Evolutionary conservation across 2,888 invertebrate genomes (phyloP).

Genomic region (Lithophane socia): DNA sequence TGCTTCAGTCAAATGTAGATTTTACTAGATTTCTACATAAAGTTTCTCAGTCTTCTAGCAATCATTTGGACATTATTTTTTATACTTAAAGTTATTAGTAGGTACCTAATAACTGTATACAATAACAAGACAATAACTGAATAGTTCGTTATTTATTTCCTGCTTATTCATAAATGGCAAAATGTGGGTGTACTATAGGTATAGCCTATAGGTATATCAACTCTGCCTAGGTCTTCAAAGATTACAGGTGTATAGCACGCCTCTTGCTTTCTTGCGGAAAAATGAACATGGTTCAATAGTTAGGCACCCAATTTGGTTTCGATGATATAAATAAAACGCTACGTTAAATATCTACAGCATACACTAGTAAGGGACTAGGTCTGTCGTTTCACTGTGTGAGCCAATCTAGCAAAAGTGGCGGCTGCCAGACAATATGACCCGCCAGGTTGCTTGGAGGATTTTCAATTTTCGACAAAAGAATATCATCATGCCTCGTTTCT

Average conservation of each 20-base stretch:
- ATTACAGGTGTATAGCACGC: too few relatives aligned
- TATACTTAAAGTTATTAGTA: too few relatives aligned
- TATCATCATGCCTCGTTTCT: constrained; percentile 6
- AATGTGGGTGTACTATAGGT: too few relatives aligned
- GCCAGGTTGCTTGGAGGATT: neutral
- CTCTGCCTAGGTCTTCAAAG: too few relatives aligned
- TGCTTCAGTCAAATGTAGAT: too few relatives aligned
- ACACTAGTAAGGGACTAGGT: neutral
- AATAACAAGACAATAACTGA: too few relatives aligned
- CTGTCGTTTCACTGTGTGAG: constrained; percentile 4
- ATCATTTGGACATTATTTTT: neutral
- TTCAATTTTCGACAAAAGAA: constrained; percentile 19
- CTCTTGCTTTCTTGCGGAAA: neutral
- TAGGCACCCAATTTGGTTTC: neutral
- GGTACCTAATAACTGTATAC: too few relatives aligned
- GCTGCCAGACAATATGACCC: constrained; percentile 19
- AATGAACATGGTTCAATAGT: neutral
- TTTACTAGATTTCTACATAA: too few relatives aligned
- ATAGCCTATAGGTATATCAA: too few relatives aligned
- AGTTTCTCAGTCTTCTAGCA: neutral
- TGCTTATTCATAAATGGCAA: too few relatives aligned
- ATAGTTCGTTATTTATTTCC: too few relatives aligned
- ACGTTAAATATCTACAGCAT: neutral
- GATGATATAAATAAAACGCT: neutral
- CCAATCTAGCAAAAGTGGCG: constrained; percentile 13